Evolutionary conservation across 2,888 invertebrate genomes (phyloP), one percentile per base, ranked within the genome.

Genomic region (Tenthredo amoena): DNA sequence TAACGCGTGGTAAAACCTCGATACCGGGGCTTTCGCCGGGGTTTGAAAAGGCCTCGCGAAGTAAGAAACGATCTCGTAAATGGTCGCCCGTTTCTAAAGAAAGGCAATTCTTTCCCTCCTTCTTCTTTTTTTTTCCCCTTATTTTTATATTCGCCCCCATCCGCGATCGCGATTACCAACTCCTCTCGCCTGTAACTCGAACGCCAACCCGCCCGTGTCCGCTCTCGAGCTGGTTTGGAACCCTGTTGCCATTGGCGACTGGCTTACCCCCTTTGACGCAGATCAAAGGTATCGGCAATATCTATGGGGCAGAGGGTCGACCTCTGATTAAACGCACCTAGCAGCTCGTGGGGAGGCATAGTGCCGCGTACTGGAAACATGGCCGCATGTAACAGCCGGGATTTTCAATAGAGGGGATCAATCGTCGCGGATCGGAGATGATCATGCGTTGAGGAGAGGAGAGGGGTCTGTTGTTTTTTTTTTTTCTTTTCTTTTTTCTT

Each of bases 201-300:
- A 12, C 31, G 2, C 43, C 43, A 10, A 34, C 0, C 31, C 31
- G 31, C 4, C 9, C 71, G 26, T 18, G 26, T 74, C 43, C 43
- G 10, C 40, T 68, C 40, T 43, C 43, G 43, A 74, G 21, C 72
- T 74, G 76, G 21, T 77, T 77, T 34, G 15, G 31, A 31, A 58
- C 40, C 79, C 58, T 62, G 81, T 81, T 81, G 81, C 81, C 62
- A 62, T 40, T 40, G 81, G 62, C 62, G 77, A 77, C 55, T 55
- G 77, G 47, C 55, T 55, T 18, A 50, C 18, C 18, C 77, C 40
- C 81, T 81, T 81, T 81, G 81, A 81, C 81, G 37, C 9, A 81
- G 81, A 81, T 81, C 81, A 81, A 81, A 81, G 81, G 81, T 62
- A 81, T 58, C 40, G 62, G 21, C 62, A 81, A 81, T 62, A 62